These are phyloP conservation scores for Phalacrocorax carbo DNA, from an alignment of 2,113 vertebrate genomes.

Conservation along the genomic window DNA sequence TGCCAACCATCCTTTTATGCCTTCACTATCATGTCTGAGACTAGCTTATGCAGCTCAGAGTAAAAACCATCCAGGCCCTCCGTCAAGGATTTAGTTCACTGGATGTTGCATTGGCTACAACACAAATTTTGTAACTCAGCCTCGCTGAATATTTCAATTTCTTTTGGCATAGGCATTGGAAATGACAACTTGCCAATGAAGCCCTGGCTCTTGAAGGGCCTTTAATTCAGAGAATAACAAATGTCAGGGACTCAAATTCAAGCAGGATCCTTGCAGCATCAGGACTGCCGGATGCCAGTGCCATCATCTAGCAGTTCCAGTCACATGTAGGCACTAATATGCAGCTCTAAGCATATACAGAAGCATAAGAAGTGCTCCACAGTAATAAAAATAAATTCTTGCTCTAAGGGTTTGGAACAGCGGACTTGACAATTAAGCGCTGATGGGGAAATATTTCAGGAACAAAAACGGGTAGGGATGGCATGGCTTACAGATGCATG, in stretches of 20 bases:
- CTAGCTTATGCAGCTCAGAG: neutral
- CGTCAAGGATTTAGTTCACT: neutral
- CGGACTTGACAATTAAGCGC: neutral
- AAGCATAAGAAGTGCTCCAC: neutral
- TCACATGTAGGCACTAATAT: neutral
- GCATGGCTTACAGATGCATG: neutral
- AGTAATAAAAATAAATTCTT: neutral
- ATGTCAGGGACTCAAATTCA: neutral
- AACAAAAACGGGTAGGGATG: neutral
- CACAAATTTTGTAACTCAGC: neutral
- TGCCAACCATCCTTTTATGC: neutral
- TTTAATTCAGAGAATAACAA: conserved; percentile 30
- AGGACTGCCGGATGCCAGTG: neutral
- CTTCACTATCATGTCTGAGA: neutral
- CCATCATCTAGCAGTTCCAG: neutral
- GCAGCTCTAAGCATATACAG: neutral
- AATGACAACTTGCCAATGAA: neutral
- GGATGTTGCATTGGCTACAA: neutral
- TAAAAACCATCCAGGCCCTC: neutral
- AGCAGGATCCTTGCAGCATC: neutral
- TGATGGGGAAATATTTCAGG: neutral
- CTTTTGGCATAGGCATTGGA: neutral
- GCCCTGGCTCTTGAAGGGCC: neutral
- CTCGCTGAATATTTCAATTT: neutral
- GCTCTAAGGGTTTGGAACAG: neutral